Evolutionary conservation across 2,888 invertebrate species (phyloP).

Genomic region (Germaria angustata): DNA sequence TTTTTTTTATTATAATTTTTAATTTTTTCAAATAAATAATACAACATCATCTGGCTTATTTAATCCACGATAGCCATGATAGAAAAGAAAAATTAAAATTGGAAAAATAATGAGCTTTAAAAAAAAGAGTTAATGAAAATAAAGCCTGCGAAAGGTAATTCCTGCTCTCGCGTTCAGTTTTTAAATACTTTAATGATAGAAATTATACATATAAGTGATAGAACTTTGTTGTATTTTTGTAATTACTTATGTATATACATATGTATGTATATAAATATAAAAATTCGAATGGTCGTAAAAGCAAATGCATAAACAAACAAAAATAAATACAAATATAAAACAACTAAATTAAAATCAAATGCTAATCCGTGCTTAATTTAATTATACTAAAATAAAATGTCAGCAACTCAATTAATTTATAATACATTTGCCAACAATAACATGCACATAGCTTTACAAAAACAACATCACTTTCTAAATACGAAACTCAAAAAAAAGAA

Average conservation of each 20-base stretch:
- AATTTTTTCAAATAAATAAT: slow-evolving; percentile 57
- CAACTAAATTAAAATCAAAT: slow-evolving; percentile 78
- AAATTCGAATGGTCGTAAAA: too few relatives aligned
- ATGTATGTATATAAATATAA: too few relatives aligned
- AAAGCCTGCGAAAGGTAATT: slow-evolving; percentile 21
- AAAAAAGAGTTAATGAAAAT: neutral
- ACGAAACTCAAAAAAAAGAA: neutral
- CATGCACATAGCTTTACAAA: slow-evolving; percentile 24
- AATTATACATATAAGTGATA: slow-evolving; percentile 32
- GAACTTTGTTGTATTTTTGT: neutral
- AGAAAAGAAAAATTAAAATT: slow-evolving; percentile 54
- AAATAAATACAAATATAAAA: slow-evolving; percentile 18
- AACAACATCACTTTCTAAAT: slow-evolving; percentile 29
- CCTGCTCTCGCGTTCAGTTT: neutral
- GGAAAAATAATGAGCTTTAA: slow-evolving; percentile 60
- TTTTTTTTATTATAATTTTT: slow-evolving; percentile 7
- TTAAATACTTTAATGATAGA: slow-evolving; percentile 31
- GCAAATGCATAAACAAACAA: neutral
- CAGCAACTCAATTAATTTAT: slow-evolving; percentile 79
- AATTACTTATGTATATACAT: neutral
- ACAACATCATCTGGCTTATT: slow-evolving; percentile 63
- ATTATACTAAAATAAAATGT: slow-evolving; percentile 79
- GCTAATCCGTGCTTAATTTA: slow-evolving; percentile 79
- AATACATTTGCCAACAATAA: slow-evolving; percentile 69
- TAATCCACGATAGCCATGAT: slow-evolving; percentile 60